Evolutionary conservation across 2,113 vertebrate genomes (phyloP), one percentile per base, ranked within the genome.

Genomic region (Prionailurus bengalensis): DNA sequence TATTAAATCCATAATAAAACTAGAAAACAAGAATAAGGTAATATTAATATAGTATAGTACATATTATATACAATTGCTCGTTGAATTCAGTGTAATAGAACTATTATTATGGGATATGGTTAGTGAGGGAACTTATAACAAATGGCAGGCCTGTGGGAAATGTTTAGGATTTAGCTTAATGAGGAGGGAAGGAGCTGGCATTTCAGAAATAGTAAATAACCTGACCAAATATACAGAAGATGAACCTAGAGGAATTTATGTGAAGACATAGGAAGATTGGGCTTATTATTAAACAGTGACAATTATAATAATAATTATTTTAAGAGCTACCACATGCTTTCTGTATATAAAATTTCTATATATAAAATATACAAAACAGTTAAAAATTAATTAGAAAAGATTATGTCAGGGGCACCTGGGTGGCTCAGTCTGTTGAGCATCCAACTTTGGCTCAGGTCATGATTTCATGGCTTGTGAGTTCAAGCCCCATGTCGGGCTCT

Each of bases 131-230:
- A 65, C 1, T 85, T 81, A 70, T 84, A 5, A 48, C 70, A 63
- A 71, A 66, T 79, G 17, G 74, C 36, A 29, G 66, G 1, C 5
- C 58, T 78, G 33, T 71, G 0, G 1, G 78, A 95, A 91, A 39
- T 94, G 4, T 66, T 93, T 93, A 87, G 31, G 63, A 63, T 89
- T 96, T 85, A 78, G 45, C 14, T 81, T 86, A 78, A 71, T 71
- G 68, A 85, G 82, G 78, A 85, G 89, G 36, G 70, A 80, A 80
- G 13, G 61, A 87, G 61, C 39, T 73, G 45, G 6, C 71, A 74
- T 91, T 93, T 95, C 73, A 91, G 65, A 91, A 95, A 90, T 87
- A 33, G 27, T 86, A 73, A 91, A 81, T 5, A 51, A 83, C 48
- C 4, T 42, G 31, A 21, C 27, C 2, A 91, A 65, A 84, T 82